Percentiles rank a stretch among this genome's conserved stretches.
phyloP scores from a whole-genome alignment of 2,113 vertebrate genomes.

The Trogon melanurus region DNA sequence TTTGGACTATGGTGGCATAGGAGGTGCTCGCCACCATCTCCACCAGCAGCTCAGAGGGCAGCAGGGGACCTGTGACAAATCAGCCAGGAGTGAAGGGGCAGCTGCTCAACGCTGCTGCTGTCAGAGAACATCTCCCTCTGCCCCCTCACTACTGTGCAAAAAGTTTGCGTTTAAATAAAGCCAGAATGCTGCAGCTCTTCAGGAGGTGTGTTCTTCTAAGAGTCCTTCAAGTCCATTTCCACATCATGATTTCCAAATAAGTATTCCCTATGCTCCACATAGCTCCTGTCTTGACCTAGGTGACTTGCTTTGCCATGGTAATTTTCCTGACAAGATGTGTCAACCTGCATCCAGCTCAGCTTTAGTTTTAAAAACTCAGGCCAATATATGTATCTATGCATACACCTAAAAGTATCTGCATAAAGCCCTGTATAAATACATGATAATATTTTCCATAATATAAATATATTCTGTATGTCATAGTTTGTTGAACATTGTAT shows the following conservation, averaged over 20 bases:
- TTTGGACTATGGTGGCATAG: neutral
- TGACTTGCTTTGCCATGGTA: neutral
- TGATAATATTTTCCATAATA: neutral
- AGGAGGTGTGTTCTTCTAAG: neutral
- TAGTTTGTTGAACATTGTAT: neutral
- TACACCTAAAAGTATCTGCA: neutral
- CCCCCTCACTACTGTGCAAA: neutral
- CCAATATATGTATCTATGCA: neutral
- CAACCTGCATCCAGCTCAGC: neutral
- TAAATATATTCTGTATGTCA: neutral
- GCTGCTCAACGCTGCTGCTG: fast-evolving
- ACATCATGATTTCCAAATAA: neutral
- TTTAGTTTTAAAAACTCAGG: neutral
- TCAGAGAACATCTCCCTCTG: neutral
- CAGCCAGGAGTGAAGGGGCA: neutral
- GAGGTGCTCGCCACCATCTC: fast-evolving
- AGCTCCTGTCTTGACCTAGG: neutral
- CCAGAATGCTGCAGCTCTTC: neutral
- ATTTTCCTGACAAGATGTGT: neutral
- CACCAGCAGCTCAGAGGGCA: neutral
- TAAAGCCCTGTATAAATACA: neutral
- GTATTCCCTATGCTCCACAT: neutral
- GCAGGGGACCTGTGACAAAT: neutral
- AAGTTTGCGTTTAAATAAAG: neutral
- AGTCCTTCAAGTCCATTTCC: neutral